A percentile compares a stretch with the other conserved stretches of the same genome.
Conservation (phyloP, 2,888 invertebrate species). For the Eupithecia vulgata region DNA sequence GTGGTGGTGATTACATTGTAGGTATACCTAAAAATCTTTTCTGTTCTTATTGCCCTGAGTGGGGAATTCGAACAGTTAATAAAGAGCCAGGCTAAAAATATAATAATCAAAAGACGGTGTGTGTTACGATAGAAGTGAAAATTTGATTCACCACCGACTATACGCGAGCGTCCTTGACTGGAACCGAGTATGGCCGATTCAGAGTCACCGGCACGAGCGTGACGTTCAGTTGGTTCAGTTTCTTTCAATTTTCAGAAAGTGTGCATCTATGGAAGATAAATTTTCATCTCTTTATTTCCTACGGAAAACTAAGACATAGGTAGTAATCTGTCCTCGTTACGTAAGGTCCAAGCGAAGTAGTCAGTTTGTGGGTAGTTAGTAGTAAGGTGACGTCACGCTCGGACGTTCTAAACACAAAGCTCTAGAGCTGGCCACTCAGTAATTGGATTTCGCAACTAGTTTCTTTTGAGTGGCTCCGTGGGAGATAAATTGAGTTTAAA, state of each 20-base stretch:
- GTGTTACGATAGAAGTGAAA: background rate
- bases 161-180: background rate
- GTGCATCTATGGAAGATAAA: background rate
- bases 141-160: background rate
- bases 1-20: background rate
- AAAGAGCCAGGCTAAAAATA: background rate
- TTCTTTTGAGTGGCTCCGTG: slow-evolving; percentile 3
- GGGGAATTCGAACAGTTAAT: background rate
- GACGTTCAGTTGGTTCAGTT: background rate
- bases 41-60: background rate
- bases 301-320: background rate
- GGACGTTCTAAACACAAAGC: background rate
- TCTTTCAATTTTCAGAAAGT: background rate
- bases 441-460: slow-evolving; percentile 12
- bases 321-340: background rate
- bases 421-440: slow-evolving; percentile 1
- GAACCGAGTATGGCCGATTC: background rate
- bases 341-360: background rate
- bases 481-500: slow-evolving; percentile 7
- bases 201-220: background rate
- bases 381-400: background rate
- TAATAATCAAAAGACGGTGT: background rate
- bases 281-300: background rate
- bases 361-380: slow-evolving; percentile 6
- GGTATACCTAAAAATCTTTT: no score